Evolutionary conservation across 2,113 vertebrate species (phyloP).

Genomic region (Barbus barbus): DNA sequence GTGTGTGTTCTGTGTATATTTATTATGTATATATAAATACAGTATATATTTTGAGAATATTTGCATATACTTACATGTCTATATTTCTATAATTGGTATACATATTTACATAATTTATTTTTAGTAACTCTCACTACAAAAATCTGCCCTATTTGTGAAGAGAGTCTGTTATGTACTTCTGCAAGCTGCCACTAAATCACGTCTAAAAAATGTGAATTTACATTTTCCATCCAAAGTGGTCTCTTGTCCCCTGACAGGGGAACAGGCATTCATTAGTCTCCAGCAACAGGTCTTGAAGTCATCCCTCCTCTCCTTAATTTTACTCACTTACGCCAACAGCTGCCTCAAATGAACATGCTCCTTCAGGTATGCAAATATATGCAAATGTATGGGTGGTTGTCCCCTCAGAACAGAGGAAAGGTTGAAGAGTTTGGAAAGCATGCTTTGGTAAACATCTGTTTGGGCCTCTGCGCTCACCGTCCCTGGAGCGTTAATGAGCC

Average conservation of each 20-base stretch:
- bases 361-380: slow-evolving; percentile 47
- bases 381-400: slow-evolving; percentile 17
- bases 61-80: too few species aligned
- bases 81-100: too few species aligned
- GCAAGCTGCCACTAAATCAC: neutral
- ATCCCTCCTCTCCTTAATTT: slow-evolving; percentile 24
- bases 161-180: neutral
- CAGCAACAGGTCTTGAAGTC: neutral
- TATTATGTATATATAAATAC: too few species aligned
- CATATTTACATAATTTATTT: neutral
- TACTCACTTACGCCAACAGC: slow-evolving; percentile 29
- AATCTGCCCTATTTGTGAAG: neutral
- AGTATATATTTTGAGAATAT: too few species aligned
- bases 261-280: slow-evolving; percentile 18
- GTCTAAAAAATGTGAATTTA: neutral
- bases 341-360: slow-evolving; percentile 39
- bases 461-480: slow-evolving; percentile 11
- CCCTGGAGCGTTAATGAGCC: slow-evolving; percentile 6
- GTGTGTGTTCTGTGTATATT: too few species aligned
- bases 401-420: neutral
- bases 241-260: neutral
- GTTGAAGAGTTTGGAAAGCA: slow-evolving; percentile 15
- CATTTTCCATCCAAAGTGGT: slow-evolving; percentile 8
- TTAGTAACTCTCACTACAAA: neutral
- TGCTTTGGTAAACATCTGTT: slow-evolving; percentile 32